Evolutionary conservation across 2,113 vertebrate species (phyloP).

Genomic region (zebrafish (Danio rerio)): GRCz12tu NC_133176.1:27814001-27814500

Average conservation of each 20-base stretch:
- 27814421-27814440: neutral
- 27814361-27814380: neutral
- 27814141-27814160: conserved; percentile 3
- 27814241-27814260: neutral
- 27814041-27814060: conserved; percentile 23
- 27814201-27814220: neutral
- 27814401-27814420: neutral
- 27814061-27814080: conserved; percentile 19
- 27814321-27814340: neutral
- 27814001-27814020: conserved; percentile 38
- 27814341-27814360: neutral
- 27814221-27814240: neutral
- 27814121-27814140: conserved; percentile 21
- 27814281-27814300: neutral
- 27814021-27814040: conserved; percentile 40
- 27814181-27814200: conserved; percentile 16
- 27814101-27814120: conserved; percentile 3
- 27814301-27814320: neutral
- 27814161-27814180: neutral
- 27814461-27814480: no score
- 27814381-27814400: neutral
- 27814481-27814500: no score
- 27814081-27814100: conserved; percentile 9
- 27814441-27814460: no score
- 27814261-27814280: neutral